phyloP scores from a whole-genome alignment of 1,140 invertebrate species.

The Contarinia nasturtii region DNA sequence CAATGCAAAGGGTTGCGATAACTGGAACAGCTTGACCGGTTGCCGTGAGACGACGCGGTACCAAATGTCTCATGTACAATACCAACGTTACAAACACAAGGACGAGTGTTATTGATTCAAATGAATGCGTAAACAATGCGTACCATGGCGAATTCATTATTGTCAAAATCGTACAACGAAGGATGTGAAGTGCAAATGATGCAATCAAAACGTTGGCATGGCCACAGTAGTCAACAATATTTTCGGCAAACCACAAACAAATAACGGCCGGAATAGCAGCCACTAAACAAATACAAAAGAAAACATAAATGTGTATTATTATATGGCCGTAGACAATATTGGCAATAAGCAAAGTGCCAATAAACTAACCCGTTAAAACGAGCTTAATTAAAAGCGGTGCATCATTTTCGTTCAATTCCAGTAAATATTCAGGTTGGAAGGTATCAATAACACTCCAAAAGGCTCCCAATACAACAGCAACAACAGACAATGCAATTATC shows the following conservation, averaged over 20 bases:
- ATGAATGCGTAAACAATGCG: conserved; percentile 45
- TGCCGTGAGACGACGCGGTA: conserved; percentile 57
- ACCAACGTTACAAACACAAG: conserved; percentile 69
- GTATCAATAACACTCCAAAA: conserved; percentile 62
- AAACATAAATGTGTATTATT: too few relatives aligned
- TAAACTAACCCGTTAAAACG: background rate
- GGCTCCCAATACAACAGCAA: conserved; percentile 47
- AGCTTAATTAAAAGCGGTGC: background rate
- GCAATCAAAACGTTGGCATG: conserved; percentile 66
- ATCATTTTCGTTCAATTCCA: background rate
- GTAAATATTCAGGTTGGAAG: conserved; percentile 21
- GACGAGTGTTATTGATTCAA: conserved; percentile 65
- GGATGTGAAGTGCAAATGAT: conserved; percentile 58
- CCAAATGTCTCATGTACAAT: conserved; percentile 58
- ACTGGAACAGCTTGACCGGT: conserved; percentile 67
- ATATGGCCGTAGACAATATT: too few relatives aligned
- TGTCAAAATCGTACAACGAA: conserved; percentile 51
- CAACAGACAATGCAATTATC: conserved; percentile 41
- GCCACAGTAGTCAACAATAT: conserved; percentile 64
- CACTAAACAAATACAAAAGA: conserved; percentile 18
- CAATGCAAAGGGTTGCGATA: conserved; percentile 62
- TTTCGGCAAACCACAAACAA: conserved; percentile 58
- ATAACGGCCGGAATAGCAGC: conserved; percentile 44
- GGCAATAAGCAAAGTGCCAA: too few relatives aligned
- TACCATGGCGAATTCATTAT: conserved; percentile 38